phyloP scores from a whole-genome alignment of 1,140 invertebrate genomes.

The Venturia canescens region DNA sequence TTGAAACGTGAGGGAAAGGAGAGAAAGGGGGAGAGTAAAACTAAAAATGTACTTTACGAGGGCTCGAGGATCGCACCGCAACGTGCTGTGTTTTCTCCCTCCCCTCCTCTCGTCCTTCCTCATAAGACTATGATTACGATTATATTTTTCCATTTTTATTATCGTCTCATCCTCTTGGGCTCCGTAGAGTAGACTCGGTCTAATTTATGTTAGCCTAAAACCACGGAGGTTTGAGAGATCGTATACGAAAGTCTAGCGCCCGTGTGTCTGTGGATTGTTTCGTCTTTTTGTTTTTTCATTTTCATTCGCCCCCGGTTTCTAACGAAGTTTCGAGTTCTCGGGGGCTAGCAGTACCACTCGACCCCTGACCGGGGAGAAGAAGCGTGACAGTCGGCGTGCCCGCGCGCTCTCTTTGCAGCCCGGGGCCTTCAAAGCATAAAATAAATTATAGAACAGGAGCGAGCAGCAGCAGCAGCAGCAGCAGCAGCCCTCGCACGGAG shows the following conservation, averaged over 20 bases:
- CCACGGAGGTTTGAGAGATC: slow-evolving; percentile 11
- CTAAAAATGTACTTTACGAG: slow-evolving; percentile 48
- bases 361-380: slow-evolving; percentile 55
- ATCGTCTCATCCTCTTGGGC: slow-evolving; percentile 43
- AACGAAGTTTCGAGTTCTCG: slow-evolving; percentile 65
- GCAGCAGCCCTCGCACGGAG: background rate
- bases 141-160: slow-evolving; percentile 53
- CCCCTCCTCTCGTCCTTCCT: slow-evolving; percentile 43
- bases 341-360: slow-evolving; percentile 74
- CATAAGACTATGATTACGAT: background rate
- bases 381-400: slow-evolving; percentile 65
- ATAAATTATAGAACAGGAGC: slow-evolving; percentile 57
- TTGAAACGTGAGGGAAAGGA: slow-evolving; percentile 16
- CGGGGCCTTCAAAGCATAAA: slow-evolving; percentile 59
- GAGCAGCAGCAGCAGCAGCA: slow-evolving; percentile 13
- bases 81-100: slow-evolving; percentile 32
- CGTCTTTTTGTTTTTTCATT: background rate
- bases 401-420: slow-evolving; percentile 6
- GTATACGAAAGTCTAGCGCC: background rate
- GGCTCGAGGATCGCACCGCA: slow-evolving; percentile 58
- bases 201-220: slow-evolving; percentile 67
- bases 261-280: background rate
- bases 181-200: slow-evolving; percentile 45
- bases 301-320: slow-evolving; percentile 52
- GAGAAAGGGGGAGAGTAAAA: slow-evolving; percentile 13